Conservation (phyloP, 2,797 vertebrate genomes). For the Phalloptychus januarius region DNA sequence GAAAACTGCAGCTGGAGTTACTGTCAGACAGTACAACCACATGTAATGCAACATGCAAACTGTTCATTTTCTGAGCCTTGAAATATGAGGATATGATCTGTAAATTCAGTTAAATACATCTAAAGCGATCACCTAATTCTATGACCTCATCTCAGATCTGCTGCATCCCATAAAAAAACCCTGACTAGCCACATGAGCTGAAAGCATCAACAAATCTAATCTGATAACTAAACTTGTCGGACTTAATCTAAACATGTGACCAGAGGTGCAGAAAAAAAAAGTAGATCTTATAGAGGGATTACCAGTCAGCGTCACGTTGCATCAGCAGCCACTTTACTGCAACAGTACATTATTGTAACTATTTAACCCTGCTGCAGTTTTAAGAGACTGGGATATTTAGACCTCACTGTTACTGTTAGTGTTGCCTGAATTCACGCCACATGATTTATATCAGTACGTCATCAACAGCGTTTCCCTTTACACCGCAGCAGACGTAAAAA, state of each 20-base stretch:
- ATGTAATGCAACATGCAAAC: background rate
- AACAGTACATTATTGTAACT: too few relatives aligned
- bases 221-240: background rate
- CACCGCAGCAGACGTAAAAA: too few relatives aligned
- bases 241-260: background rate
- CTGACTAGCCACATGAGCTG: background rate
- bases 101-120: constrained; percentile 14
- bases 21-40: background rate
- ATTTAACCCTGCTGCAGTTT: too few relatives aligned
- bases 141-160: background rate
- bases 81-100: background rate
- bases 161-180: background rate
- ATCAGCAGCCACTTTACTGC: too few relatives aligned
- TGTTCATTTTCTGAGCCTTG: background rate
- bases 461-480: too few relatives aligned
- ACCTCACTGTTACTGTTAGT: too few relatives aligned
- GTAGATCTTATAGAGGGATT: too few relatives aligned
- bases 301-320: too few relatives aligned
- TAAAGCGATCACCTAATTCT: background rate
- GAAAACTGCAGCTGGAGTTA: background rate
- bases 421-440: too few relatives aligned
- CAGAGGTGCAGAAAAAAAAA: too few relatives aligned
- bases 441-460: too few relatives aligned
- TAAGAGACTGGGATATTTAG: too few relatives aligned
- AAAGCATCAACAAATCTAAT: background rate